Base-by-base conservation (phyloP, 2,888 invertebrate species). In the Caradrina clavipalpis region DNA sequence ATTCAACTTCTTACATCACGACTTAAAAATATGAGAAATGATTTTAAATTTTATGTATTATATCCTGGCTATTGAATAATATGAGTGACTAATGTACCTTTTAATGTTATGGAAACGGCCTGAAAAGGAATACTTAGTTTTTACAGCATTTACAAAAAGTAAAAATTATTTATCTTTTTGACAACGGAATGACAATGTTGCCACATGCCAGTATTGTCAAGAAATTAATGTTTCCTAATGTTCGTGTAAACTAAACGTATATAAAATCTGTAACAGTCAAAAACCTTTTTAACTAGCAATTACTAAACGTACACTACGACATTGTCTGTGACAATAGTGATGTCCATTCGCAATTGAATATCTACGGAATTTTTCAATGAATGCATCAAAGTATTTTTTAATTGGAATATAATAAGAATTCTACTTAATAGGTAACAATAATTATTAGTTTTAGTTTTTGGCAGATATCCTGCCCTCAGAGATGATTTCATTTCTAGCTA, bases 1-100 rank as follows among this genome's bases (percentile, higher is more conserved):
- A 86, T 81, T 81, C 73, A 80, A 77, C 77, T 82, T 95, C 95
- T 95, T 95, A 95, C 95, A 95, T 95, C 95, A 95, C 88, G 86
- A 87, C 73, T 71, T 62, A 50, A 53, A 62, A 39, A 62, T 61
- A 31, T 54, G 26, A 51, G 56, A 69, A 76, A 62, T 55, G 39
- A 49, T 50, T 50, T 49, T 53, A 45, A 19, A 21, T 47, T 60
- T 59, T 11, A 21, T 49, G 3, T 21, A 53, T 19, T 58, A 15
- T 11, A 45, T 35, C 15, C 17, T 26, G 42, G 8, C 53, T 64
- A 10, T 21, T 6, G 22, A 26, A 55, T 53, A 67, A 35, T 50
- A 51, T 26, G 2, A 53, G 13, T n/a, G 15, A 42, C 58, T 21
- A 58, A 57, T 68, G 21, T 86, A 86, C 86, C 85, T 86, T 86